These are phyloP conservation scores for Atherix ibis DNA, from an alignment of 2,888 invertebrate species.

Conservation along the genomic window DNA sequence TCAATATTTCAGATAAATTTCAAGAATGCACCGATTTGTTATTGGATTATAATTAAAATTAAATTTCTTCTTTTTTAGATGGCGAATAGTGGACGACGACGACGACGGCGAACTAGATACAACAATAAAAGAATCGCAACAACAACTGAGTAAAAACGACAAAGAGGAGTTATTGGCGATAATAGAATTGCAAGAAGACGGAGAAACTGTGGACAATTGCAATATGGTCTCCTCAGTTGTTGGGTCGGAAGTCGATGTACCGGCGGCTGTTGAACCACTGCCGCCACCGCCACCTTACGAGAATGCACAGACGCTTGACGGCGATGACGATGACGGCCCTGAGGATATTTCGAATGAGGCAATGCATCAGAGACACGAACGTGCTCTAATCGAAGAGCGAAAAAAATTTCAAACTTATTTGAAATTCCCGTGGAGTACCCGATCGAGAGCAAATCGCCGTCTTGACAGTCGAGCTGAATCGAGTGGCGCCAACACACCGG, in stretches of 20 bases:
- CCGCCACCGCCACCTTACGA: conserved; percentile 2
- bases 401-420: conserved; percentile 40
- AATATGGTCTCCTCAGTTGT: too few relatives aligned
- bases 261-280: not conserved
- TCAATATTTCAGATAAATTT: not conserved
- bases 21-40: not conserved
- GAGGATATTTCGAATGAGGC: conserved; percentile 72
- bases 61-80: conserved; percentile 9
- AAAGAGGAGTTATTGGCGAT: too few relatives aligned
- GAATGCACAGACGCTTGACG: not conserved
- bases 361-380: conserved; percentile 54
- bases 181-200: too few relatives aligned
- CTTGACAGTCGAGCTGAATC: conserved; percentile 52
- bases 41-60: not conserved
- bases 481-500: conserved; percentile 60
- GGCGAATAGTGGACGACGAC: conserved; percentile 14
- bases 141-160: conserved; percentile 24
- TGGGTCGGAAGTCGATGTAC: too few relatives aligned
- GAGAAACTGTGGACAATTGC: conserved; percentile 12
- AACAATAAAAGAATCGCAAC: not conserved
- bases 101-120: conserved; percentile 26
- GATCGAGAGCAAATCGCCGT: conserved; percentile 44
- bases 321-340: conserved; percentile 26
- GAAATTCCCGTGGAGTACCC: conserved; percentile 32
- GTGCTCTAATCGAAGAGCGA: conserved; percentile 50